These are phyloP conservation scores for Pungitius pungitius DNA, from an alignment of 2,113 vertebrate genomes.

Conservation along the genomic window DNA sequence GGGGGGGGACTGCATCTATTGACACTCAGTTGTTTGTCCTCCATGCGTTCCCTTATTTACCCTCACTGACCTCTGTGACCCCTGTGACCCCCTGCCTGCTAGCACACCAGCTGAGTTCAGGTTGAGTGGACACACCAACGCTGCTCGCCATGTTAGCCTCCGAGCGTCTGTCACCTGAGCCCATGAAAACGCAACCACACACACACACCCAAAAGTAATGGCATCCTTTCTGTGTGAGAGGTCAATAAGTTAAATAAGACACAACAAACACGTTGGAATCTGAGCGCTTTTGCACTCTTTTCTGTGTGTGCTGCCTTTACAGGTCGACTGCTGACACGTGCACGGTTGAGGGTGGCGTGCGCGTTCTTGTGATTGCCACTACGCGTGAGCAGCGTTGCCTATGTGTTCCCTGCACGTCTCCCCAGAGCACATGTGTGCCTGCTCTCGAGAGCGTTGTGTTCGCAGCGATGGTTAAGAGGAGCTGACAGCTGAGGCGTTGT, in stretches of 20 bases:
- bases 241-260: slow-evolving; percentile 42
- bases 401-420: neutral
- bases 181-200: slow-evolving; percentile 11
- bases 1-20: neutral
- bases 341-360: neutral
- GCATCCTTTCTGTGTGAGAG: slow-evolving; percentile 35
- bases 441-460: slow-evolving; percentile 31
- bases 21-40: slow-evolving; percentile 19
- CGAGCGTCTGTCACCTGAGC: slow-evolving; percentile 38
- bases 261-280: slow-evolving; percentile 28
- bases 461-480: slow-evolving; percentile 62
- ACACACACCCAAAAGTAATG: neutral
- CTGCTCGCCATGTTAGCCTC: slow-evolving; percentile 26
- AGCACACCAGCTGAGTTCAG: slow-evolving; percentile 57
- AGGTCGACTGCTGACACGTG: too few species aligned
- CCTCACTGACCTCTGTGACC: slow-evolving; percentile 58
- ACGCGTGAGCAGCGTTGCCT: neutral
- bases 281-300: slow-evolving; percentile 14
- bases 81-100: slow-evolving; percentile 9
- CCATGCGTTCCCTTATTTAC: slow-evolving; percentile 55
- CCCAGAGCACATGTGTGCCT: slow-evolving; percentile 21
- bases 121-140: slow-evolving; percentile 36
- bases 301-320: slow-evolving; percentile 5
- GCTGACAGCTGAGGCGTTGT: slow-evolving; percentile 72
- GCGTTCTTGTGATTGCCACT: slow-evolving; percentile 3